phyloP scores from a whole-genome alignment of 2,797 vertebrate genomes.

The Oceanodroma leucorhoa region DNA sequence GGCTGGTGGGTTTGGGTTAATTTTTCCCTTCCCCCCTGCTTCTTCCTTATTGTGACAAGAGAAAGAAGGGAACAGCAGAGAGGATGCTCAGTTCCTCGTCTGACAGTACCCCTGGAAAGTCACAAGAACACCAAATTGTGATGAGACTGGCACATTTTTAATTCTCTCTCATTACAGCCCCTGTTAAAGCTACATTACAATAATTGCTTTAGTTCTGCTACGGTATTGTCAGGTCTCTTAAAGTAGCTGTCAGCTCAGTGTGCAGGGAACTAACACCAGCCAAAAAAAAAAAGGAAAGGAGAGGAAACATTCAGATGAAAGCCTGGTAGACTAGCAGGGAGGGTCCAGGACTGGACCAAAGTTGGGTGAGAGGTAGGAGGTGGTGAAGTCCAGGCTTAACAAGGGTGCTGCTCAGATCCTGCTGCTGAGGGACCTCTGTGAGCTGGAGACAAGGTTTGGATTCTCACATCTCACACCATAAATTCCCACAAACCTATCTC shows the following conservation, averaged over 20 bases:
- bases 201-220: slow-evolving; percentile 82
- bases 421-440: not conserved
- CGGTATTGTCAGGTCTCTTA: slow-evolving; percentile 70
- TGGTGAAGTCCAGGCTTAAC: not conserved
- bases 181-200: slow-evolving; percentile 76
- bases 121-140: slow-evolving; percentile 47
- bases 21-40: not conserved
- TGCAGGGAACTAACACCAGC: slow-evolving; percentile 36
- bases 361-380: not conserved
- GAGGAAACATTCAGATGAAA: not conserved
- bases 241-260: slow-evolving; percentile 70
- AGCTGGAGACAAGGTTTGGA: not conserved
- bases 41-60: not conserved
- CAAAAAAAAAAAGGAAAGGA: not conserved
- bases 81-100: not conserved
- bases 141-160: slow-evolving; percentile 74
- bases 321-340: not conserved
- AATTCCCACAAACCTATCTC: not conserved
- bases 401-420: not conserved
- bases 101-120: slow-evolving; percentile 65
- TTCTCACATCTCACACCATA: not conserved
- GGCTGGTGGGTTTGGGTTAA: not conserved
- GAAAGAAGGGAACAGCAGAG: not conserved
- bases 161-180: slow-evolving; percentile 76
- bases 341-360: not conserved